These are phyloP conservation scores for Brachionus sp. DNA, from an alignment of 1,140 invertebrate genomes.

Conservation along the genomic window DNA sequence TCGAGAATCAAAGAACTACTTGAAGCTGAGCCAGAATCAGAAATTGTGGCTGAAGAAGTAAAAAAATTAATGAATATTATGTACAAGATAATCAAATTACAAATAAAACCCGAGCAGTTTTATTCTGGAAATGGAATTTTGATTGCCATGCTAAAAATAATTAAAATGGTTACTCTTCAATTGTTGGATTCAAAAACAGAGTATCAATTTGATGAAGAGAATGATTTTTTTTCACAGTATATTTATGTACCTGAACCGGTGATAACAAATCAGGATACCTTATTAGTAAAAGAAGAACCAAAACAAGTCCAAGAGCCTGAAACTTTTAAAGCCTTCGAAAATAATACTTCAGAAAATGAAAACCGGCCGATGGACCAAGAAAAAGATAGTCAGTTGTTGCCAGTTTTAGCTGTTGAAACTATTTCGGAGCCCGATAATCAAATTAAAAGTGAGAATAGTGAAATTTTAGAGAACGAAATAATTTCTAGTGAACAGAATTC, in stretches of 20 bases:
- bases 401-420: not conserved
- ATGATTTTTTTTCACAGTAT: conserved; percentile 41
- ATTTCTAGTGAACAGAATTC: not conserved
- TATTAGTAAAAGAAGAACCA: not conserved
- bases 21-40: conserved; percentile 49
- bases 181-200: conserved; percentile 3
- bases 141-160: conserved; percentile 51
- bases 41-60: conserved; percentile 50
- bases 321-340: not conserved
- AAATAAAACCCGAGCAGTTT: conserved; percentile 52
- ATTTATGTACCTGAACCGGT: not conserved
- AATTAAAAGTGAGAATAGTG: not conserved
- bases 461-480: not conserved
- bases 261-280: not conserved
- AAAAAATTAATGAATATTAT: conserved; percentile 60
- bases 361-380: not conserved
- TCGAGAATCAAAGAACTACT: conserved; percentile 52
- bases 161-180: conserved; percentile 51
- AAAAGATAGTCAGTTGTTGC: not conserved
- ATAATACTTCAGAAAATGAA: not conserved
- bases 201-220: not conserved
- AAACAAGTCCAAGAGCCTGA: not conserved
- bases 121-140: conserved; percentile 54
- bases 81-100: conserved; percentile 51
- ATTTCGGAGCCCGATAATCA: not conserved